Evolutionary conservation across 2,888 invertebrate species (phyloP), one percentile per base, ranked within the genome.

Genomic region (Eilema sororculum): DNA sequence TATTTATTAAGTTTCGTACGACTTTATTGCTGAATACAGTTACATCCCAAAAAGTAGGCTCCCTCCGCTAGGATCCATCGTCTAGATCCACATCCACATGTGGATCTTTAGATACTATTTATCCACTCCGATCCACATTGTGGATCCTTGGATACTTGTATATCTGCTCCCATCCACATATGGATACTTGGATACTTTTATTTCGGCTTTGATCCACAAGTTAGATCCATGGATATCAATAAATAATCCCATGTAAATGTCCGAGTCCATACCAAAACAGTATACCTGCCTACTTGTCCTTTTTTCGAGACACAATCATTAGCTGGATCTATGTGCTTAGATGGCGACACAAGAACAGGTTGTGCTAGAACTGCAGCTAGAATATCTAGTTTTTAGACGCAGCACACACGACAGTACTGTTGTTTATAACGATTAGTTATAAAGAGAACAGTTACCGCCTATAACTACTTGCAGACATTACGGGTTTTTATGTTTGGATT

Each of bases 341-440:
- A 64, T 16, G n/a, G n/a, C 25, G 24, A 28, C 16, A 64, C n/a
- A 46, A n/a, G 24, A 64, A 65, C 60, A 65, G 65, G 69, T 65
- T 65, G 52, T 37, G 25, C 46, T 64, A 59, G 59, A 24, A 64
- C 41, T 46, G 46, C n/a, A n/a, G n/a, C 46, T 46, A 20, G 46
- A 46, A 46, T 46, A 10, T 25, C 57, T 64, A 64, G 62, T 68
- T 68, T 65, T 69, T 65, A 52, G 9, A 69, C 33, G 24, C 8
- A 58, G 41, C 13, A 41, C 28, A 37, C 6, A 65, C 52, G 59
- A 59, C 8, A 64, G 24, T 64, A 52, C 59, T 65, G 64, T 52
- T 59, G 69, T 64, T 59, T 52, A 37, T 64, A 64, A 63, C 46
- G 69, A 65, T 25, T 25, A 22, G 60, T 61, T 60, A 46, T 46